These are phyloP conservation scores for Hypsopygia costalis DNA, from an alignment of 2,888 invertebrate genomes.

Conservation along the genomic window DNA sequence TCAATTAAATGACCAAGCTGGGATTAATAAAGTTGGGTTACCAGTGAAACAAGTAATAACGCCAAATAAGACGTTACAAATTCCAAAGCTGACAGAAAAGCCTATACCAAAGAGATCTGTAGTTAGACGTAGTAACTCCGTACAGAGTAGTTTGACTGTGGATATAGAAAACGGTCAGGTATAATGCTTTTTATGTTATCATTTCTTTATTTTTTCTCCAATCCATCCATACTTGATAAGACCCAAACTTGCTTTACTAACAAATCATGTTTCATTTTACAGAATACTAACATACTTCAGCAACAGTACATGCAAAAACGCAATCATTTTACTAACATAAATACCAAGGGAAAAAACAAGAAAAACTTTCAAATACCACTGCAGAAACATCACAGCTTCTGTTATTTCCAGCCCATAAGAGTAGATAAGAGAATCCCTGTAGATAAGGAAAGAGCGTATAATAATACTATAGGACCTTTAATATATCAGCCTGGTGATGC, in stretches of 20 bases:
- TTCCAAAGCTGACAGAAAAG: conserved; percentile 72
- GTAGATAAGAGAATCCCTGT: conserved; percentile 78
- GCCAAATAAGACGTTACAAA: conserved; percentile 72
- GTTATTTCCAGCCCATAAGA: conserved; percentile 84
- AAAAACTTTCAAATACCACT: conserved; percentile 83
- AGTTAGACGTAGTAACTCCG: conserved; percentile 67
- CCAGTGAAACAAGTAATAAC: conserved; percentile 68
- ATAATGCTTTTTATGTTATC: conserved; percentile 53
- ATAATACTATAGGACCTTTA: conserved; percentile 70
- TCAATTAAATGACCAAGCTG: conserved; percentile 59
- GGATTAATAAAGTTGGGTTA: conserved; percentile 58
- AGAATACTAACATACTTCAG: conserved; percentile 82
- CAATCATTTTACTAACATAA: conserved; percentile 77
- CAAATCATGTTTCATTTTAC: conserved; percentile 64
- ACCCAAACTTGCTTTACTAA: conserved; percentile 43
- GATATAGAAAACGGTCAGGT: conserved; percentile 66
- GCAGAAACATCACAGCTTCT: conserved; percentile 84
- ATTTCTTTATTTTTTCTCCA: conserved; percentile 28
- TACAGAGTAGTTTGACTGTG: conserved; percentile 55
- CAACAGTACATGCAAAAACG: conserved; percentile 80
- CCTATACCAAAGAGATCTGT: conserved; percentile 71
- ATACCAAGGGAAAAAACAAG: conserved; percentile 75
- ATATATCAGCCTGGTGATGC: conserved; percentile 67
- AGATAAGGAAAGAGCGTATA: conserved; percentile 66
- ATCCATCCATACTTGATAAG: conserved; percentile 24